Percentiles rank a stretch among this genome's conserved stretches.
Evolutionary conservation across 1,140 invertebrate genomes (phyloP).

Genomic region (Pogonus chalceus): DNA sequence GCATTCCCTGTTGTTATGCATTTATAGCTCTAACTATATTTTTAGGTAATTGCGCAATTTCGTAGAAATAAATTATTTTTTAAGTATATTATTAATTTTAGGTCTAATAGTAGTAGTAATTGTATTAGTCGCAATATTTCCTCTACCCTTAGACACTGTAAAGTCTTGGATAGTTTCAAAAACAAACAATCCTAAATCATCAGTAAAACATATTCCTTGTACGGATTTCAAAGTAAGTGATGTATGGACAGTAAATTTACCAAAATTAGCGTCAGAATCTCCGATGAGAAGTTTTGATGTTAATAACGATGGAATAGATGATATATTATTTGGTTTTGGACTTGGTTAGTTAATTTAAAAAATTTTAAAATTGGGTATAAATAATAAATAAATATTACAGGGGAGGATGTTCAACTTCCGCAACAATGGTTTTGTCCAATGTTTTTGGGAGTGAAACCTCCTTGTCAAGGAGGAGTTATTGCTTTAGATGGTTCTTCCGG

Average conservation of each 20-base stretch:
- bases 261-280: conserved; percentile 66
- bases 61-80: conserved; percentile 10
- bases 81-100: conserved; percentile 21
- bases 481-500: conserved; percentile 66
- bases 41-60: conserved; percentile 30
- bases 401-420: conserved; percentile 22
- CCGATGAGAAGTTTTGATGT: conserved; percentile 61
- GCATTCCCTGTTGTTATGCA: conserved; percentile 51
- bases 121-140: conserved; percentile 55
- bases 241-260: conserved; percentile 61
- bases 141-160: conserved; percentile 46
- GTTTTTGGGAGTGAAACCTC: conserved; percentile 50
- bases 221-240: conserved; percentile 55
- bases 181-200: conserved; percentile 19
- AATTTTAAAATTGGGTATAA: conserved; percentile 2
- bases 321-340: conserved; percentile 71
- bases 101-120: conserved; percentile 51
- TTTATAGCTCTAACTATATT: conserved; percentile 46
- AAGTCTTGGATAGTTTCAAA: conserved; percentile 43
- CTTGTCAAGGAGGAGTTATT: conserved; percentile 67
- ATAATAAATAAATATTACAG: conserved; percentile 27
- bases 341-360: conserved; percentile 46
- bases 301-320: conserved; percentile 60
- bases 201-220: conserved; percentile 48
- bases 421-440: conserved; percentile 46